Percentiles rank a stretch among this genome's conserved stretches.
phyloP scores from a whole-genome alignment of 2,113 vertebrate genomes.

The Oenanthe melanoleuca region DNA sequence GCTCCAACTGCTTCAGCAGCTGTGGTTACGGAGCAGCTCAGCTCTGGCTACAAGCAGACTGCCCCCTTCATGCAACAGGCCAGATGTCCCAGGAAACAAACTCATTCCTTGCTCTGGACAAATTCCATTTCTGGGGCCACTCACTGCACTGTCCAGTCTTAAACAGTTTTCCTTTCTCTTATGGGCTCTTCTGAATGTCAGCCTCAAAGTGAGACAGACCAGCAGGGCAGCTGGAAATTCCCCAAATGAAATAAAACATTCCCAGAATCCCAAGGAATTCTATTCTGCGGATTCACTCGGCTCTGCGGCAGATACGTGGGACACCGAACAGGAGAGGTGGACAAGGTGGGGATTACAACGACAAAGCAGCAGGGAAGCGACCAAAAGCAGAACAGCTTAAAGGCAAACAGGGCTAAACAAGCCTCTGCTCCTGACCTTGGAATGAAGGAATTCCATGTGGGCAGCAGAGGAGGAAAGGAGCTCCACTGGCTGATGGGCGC shows the following conservation, averaged over 20 bases:
- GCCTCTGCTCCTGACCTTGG: background rate
- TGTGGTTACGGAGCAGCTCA: background rate
- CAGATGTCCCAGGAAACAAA: background rate
- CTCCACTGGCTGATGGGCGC: background rate
- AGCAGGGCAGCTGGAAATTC: background rate
- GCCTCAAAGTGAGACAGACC: background rate
- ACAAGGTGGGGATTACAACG: background rate
- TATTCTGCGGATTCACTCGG: background rate
- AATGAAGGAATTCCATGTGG: rapidly evolving
- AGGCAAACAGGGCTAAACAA: background rate
- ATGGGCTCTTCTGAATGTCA: background rate
- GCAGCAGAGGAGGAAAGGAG: background rate
- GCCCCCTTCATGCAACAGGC: background rate
- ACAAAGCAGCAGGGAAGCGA: background rate
- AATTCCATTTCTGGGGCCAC: background rate
- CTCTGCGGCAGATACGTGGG: background rate
- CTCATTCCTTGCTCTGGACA: background rate
- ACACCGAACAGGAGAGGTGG: background rate
- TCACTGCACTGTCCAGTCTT: background rate
- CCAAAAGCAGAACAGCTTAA: background rate
- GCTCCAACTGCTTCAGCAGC: slow-evolving; percentile 21
- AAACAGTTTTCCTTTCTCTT: background rate
- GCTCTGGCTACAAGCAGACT: slow-evolving; percentile 10
- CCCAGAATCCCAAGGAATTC: background rate
- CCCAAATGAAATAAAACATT: background rate